Conservation (phyloP, 2,888 invertebrate genomes). For the Stramonita haemastoma region DNA sequence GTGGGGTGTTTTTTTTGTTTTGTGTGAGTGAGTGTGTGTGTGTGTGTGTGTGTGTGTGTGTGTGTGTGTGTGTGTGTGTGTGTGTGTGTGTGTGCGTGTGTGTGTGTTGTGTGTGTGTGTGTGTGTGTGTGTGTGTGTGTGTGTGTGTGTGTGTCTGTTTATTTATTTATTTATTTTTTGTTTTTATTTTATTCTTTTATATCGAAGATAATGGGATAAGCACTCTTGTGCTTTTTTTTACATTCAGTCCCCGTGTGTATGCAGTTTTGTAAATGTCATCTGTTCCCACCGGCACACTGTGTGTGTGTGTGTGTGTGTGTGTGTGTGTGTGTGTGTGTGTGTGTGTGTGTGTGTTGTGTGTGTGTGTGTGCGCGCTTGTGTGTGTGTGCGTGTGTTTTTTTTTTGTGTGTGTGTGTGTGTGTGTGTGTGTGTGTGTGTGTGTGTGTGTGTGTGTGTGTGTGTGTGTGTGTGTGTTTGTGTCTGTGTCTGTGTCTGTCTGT, state of each 20-base stretch:
- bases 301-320: neutral
- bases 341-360: neutral
- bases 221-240: no score
- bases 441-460: neutral
- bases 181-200: neutral
- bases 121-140: neutral
- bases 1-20: neutral
- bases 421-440: neutral
- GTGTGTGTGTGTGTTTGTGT: neutral
- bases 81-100: neutral
- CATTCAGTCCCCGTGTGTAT: no score
- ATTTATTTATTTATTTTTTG: neutral
- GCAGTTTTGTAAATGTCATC: no score
- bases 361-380: neutral
- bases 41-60: neutral
- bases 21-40: neutral
- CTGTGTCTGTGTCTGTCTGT: neutral
- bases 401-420: neutral
- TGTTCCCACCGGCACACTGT: no score
- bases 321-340: neutral
- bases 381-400: neutral
- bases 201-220: no score
- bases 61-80: constrained; percentile 5
- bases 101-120: neutral
- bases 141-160: neutral